A percentile compares a stretch with the other conserved stretches of the same genome.
Evolutionary conservation across 1,140 invertebrate genomes (phyloP).

Genomic region (Nomia melanderi): DNA sequence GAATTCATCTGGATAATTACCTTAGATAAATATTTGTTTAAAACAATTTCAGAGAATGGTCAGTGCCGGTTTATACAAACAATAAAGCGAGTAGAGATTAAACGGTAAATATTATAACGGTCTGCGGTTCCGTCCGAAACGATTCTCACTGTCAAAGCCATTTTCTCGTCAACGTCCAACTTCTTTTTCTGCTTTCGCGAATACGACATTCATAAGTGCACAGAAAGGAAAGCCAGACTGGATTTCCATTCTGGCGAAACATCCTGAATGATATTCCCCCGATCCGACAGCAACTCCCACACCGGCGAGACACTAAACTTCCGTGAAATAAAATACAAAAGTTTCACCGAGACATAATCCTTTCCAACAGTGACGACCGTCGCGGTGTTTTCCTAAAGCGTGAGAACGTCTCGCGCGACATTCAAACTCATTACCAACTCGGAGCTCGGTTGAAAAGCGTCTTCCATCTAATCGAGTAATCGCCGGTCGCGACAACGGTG

Average conservation of each 20-base stretch:
- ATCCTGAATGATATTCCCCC: conserved; percentile 45
- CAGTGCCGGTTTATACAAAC: background rate
- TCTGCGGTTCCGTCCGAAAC: conserved; percentile 1
- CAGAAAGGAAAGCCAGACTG: conserved; percentile 22
- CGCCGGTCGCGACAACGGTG: background rate
- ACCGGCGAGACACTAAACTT: conserved; percentile 27
- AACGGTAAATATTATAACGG: conserved; percentile 39
- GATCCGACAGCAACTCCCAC: conserved; percentile 30
- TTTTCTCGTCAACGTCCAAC: background rate
- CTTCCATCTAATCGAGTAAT: background rate
- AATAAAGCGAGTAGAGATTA: background rate
- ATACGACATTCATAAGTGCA: conserved; percentile 32
- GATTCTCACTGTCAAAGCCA: background rate
- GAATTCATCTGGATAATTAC: too few relatives aligned
- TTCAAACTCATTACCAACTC: background rate
- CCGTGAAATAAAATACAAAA: conserved; percentile 11
- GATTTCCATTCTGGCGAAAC: conserved; percentile 42
- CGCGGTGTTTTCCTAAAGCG: background rate
- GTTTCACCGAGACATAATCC: conserved; percentile 11
- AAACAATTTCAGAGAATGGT: background rate
- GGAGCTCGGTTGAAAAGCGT: background rate
- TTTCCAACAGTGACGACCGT: background rate
- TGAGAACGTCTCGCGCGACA: background rate
- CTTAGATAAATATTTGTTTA: too few relatives aligned
- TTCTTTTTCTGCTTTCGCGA: conserved; percentile 3